Percentiles rank a stretch among this genome's conserved stretches.
Conservation (phyloP, 2,113 vertebrate species). For the Coryphaenoides rupestris region DNA sequence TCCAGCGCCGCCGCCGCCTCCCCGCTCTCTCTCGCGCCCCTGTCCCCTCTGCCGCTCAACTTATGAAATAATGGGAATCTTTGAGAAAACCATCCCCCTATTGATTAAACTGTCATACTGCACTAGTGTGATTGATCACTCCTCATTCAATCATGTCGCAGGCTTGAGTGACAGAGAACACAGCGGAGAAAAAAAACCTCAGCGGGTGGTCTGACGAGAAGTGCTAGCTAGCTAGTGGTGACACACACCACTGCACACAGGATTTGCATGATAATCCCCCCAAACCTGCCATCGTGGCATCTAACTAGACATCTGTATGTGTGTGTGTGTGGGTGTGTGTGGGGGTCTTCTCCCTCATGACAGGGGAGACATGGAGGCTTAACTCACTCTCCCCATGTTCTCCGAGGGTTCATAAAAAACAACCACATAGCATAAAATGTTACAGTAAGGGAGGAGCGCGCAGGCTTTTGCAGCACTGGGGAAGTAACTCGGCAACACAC, state of each 20-base stretch:
- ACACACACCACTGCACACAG: slow-evolving; percentile 47
- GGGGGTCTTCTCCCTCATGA: neutral
- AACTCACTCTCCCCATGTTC: neutral
- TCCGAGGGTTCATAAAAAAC: neutral
- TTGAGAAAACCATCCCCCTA: slow-evolving; percentile 33
- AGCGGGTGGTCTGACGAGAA: slow-evolving; percentile 15
- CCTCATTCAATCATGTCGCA: slow-evolving; percentile 61
- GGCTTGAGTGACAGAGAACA: slow-evolving; percentile 47
- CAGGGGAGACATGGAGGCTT: too few relatives aligned
- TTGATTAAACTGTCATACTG: slow-evolving; percentile 69
- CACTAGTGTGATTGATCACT: slow-evolving; percentile 63
- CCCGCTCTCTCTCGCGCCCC: slow-evolving; percentile 3
- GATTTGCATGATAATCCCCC: slow-evolving; percentile 44
- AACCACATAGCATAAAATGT: neutral
- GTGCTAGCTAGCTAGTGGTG: slow-evolving; percentile 33
- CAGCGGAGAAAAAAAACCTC: slow-evolving; percentile 12
- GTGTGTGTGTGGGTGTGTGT: too few relatives aligned
- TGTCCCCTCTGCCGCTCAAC: slow-evolving; percentile 10
- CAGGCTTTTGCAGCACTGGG: too few relatives aligned
- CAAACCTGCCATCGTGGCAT: neutral
- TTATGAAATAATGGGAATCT: slow-evolving; percentile 49
- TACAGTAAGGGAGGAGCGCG: neutral
- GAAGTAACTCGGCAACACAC: too few relatives aligned
- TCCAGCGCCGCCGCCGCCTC: slow-evolving; percentile 4
- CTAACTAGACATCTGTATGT: neutral